These are phyloP conservation scores for Rhynchonycteris naso DNA, from an alignment of 2,797 vertebrate genomes.

Conservation along the genomic window DNA sequence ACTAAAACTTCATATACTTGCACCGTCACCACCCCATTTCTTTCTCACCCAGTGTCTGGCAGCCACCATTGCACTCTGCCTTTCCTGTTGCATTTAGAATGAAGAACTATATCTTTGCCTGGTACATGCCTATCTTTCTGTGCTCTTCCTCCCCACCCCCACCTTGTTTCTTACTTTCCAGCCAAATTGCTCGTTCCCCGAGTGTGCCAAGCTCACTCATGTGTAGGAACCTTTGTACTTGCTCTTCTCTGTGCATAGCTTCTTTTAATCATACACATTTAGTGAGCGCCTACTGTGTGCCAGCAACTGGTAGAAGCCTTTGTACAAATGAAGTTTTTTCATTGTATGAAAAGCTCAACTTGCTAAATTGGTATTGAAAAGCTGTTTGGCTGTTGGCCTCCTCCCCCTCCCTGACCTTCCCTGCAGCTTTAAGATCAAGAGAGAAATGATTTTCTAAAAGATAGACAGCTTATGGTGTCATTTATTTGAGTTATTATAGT, in stretches of 20 bases:
- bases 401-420: rapidly evolving
- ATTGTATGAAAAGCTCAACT: neutral
- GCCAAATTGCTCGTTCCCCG: neutral
- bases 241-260: neutral
- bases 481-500: neutral
- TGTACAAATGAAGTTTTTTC: neutral
- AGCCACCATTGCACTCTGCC: neutral
- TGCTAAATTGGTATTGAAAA: slow-evolving; percentile 27
- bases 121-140: neutral
- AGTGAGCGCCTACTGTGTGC: neutral
- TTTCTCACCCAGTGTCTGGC: neutral
- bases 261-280: neutral
- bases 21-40: neutral
- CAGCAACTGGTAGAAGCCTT: neutral
- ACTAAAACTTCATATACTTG: neutral
- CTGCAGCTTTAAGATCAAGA: neutral
- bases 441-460: neutral
- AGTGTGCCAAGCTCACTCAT: neutral
- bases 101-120: neutral
- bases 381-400: neutral
- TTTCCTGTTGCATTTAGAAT: neutral
- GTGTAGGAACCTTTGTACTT: neutral
- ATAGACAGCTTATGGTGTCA: neutral
- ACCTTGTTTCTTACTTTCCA: neutral
- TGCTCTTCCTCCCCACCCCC: neutral